Percentiles rank a stretch among this genome's conserved stretches.
These are phyloP conservation scores for Epizoanthus rinbou DNA, from an alignment of 92 coral and sea anemone genomes.

Conservation along the genomic window DNA sequence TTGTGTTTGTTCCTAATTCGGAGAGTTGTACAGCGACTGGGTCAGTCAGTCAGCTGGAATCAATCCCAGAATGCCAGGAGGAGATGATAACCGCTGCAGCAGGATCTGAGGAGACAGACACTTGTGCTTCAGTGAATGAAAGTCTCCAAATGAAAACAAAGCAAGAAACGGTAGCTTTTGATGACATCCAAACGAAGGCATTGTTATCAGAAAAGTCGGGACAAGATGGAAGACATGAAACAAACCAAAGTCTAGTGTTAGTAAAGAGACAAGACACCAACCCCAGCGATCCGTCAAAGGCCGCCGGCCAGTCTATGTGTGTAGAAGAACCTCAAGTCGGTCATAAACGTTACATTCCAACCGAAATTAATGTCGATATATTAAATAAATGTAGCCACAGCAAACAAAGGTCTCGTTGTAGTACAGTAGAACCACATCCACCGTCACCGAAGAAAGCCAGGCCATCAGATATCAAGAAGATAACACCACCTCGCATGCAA, in stretches of 20 bases:
- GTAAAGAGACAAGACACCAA: neutral
- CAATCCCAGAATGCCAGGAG: neutral
- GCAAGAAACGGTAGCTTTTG: neutral
- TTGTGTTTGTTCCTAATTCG: slow-evolving; percentile 42
- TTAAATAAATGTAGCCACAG: neutral
- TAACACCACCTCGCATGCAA: neutral
- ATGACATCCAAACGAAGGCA: neutral
- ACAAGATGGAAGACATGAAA: neutral
- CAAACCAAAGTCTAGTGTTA: neutral
- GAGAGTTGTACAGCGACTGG: neutral
- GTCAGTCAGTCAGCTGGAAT: neutral
- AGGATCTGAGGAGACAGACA: neutral
- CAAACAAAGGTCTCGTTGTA: neutral
- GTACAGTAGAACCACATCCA: neutral
- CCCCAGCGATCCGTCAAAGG: neutral
- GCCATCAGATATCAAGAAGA: slow-evolving; percentile 26
- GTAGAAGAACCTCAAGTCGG: neutral
- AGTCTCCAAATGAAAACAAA: neutral
- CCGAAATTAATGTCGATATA: neutral
- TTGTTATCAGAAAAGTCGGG: neutral
- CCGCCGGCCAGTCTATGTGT: neutral
- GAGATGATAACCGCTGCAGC: neutral
- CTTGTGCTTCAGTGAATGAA: neutral
- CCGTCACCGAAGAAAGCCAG: slow-evolving; percentile 31
- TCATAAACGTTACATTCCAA: neutral